Percentiles rank a stretch among this genome's conserved stretches.
Evolutionary conservation across 2,113 vertebrate genomes (phyloP).

Genomic region (Orycteropus afer): DNA sequence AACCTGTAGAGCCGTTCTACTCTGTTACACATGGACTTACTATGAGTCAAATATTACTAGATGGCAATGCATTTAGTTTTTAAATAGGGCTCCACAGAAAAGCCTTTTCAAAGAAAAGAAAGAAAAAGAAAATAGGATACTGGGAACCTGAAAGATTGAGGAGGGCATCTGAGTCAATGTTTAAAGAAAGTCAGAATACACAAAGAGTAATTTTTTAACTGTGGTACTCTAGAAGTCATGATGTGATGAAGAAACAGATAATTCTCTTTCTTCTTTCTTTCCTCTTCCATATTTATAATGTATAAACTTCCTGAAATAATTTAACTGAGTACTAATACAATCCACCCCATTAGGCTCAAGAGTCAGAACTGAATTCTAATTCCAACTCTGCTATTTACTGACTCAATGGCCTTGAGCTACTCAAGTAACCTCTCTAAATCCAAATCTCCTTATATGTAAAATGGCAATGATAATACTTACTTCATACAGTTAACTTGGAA

Average conservation of each 20-base stretch:
- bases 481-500: not conserved
- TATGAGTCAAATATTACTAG: not conserved
- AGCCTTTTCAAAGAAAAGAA: not conserved
- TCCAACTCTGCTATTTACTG: not conserved
- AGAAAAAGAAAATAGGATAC: not conserved
- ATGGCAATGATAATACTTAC: not conserved
- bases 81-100: not conserved
- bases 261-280: not conserved
- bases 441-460: constrained; percentile 3
- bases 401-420: not conserved
- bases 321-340: not conserved
- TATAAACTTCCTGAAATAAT: not conserved
- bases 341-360: not conserved
- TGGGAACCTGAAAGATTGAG: not conserved
- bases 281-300: not conserved
- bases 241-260: not conserved
- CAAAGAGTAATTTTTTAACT: not conserved
- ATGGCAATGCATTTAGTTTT: not conserved
- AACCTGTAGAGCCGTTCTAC: not conserved
- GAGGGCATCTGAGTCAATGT: not conserved
- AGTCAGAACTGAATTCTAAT: not conserved
- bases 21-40: not conserved
- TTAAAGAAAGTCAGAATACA: not conserved
- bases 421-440: not conserved
- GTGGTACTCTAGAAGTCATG: not conserved